Evolutionary conservation across 2,888 invertebrate species (phyloP), one percentile per base, ranked within the genome.

Genomic region (Pseudeuparius sepicola): DNA sequence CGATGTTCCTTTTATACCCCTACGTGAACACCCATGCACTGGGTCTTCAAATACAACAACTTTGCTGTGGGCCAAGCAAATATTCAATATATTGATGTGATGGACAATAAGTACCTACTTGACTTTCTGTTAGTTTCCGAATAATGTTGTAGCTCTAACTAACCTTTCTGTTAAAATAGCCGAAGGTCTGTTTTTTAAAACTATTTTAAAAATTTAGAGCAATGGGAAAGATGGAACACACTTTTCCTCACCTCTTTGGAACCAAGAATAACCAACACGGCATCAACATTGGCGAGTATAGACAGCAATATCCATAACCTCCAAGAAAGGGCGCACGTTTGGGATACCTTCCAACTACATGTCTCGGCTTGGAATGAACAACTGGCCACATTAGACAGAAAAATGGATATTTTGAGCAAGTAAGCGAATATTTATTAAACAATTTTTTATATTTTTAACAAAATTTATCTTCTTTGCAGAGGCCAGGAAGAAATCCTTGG

Each of bases 301-400:
- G 67, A 69, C 45, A 59, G 53, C 39, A 67, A 67, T 36, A 54
- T 69, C 14, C 63, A 65, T 42, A 58, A 59, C 41, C 51, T 69
- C 14, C 65, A 60, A 46, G 67, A 68, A 44, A 60, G 67, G 31
- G 64, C 68, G 0, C 66, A 67, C 40, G 63, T 64, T 3, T 69
- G 69, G 70, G 65, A 67, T 33, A 66, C 67, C 15, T 66, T 68
- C 47, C 66, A 66, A 41, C 61, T 67, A 41, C 68, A 68, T 45
- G 64, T 68, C 24, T 57, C 65, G 10, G 63, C 68, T 0, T 70
- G 69, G 69, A 68, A 67, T 39, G 67, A 68, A 23, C 67, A 67
- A 43, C 61, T 69, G 37, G 64, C 64, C 39, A 56, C 64, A 2
- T 49, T 67, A 6, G 68, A 68, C 48, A 60, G 63, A 40, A 69